phyloP scores from a whole-genome alignment of 2,888 invertebrate species.

The Dichetophora obliterata region DNA sequence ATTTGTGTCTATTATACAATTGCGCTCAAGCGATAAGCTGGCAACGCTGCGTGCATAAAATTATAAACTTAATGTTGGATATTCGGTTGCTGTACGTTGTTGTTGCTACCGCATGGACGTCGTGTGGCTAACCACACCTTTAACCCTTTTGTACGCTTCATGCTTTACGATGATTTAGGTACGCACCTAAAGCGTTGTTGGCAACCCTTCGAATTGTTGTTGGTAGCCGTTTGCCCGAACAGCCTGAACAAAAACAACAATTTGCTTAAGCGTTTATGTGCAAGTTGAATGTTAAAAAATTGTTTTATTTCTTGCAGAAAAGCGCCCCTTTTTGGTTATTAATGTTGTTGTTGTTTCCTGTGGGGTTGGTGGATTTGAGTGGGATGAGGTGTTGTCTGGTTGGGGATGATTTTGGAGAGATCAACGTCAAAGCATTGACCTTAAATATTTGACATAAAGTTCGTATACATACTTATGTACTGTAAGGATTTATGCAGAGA shows the following conservation, averaged over 20 bases:
- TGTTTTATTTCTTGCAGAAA: conserved; percentile 17
- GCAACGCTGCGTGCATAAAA: not conserved
- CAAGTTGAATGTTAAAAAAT: conserved; percentile 9
- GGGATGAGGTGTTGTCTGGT: not conserved
- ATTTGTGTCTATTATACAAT: no score
- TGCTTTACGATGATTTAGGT: conserved; percentile 8
- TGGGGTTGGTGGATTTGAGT: not conserved
- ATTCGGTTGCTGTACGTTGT: not conserved
- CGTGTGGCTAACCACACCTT: conserved; percentile 44
- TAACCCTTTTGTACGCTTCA: conserved; percentile 36
- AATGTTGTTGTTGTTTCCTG: not conserved
- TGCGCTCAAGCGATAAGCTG: not conserved
- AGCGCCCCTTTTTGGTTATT: not conserved
- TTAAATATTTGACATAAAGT: not conserved
- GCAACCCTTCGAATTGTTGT: not conserved
- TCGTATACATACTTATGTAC: not conserved
- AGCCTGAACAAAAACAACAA: conserved; percentile 5
- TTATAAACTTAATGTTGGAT: conserved; percentile 23
- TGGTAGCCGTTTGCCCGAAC: not conserved
- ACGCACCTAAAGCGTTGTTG: not conserved
- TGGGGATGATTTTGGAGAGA: not conserved
- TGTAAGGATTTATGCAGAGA: not conserved
- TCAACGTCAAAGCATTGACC: conserved; percentile 20
- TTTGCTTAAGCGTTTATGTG: conserved; percentile 27
- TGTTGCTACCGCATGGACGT: not conserved